Base-by-base conservation (phyloP, 2,113 vertebrate genomes). In the Sinosuthora webbiana region DNA sequence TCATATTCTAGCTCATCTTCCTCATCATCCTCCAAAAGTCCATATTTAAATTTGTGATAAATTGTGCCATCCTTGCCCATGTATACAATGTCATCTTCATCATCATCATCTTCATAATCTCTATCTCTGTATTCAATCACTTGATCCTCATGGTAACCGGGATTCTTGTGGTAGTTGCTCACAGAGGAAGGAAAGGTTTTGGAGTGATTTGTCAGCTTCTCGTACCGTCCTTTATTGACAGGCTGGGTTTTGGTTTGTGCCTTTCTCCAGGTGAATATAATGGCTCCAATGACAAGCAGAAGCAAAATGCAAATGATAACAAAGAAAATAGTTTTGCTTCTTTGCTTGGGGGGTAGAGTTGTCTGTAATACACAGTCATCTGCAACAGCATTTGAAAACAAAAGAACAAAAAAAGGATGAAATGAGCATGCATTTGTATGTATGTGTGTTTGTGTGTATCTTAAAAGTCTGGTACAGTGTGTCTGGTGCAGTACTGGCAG, bases 51-150 rank as follows among this genome's bases (percentile, higher is more conserved):
- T 96, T 99, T 99, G 55, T 95, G 97, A 94, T 99, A 99, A 79
- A 99, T 96, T 1, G 98, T 99, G 67, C 99, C 99, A 79, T 99
- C 99, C 92, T 98, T 98, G 44, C 98, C 97, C 99, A 99, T 99
- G 95, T 99, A 99, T 69, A 99, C 99, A 4, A 99, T 99, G 57
- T 99, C 99, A 11, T 99, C 98, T 5, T 99, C 98, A 0, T 98
- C 98, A 0, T 99, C 98, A 0, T 99, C 97, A 1, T 98, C 97
- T 59, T 96, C 95, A 11, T 98, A 97, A 59, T 98, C 98, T 45
- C 91, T 94, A 67, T 99, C 98, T 21, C 95, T 98, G 82, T 98
- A 99, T 57, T 99, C 99, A 41, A 97, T 98, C 77, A 98, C 97
- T 90, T 97, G 94, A 91, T 98, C 94, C 84, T 99, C 98, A 3